Evolutionary conservation across 1,140 invertebrate genomes (phyloP).

Genomic region (Bombus balteatus): DNA sequence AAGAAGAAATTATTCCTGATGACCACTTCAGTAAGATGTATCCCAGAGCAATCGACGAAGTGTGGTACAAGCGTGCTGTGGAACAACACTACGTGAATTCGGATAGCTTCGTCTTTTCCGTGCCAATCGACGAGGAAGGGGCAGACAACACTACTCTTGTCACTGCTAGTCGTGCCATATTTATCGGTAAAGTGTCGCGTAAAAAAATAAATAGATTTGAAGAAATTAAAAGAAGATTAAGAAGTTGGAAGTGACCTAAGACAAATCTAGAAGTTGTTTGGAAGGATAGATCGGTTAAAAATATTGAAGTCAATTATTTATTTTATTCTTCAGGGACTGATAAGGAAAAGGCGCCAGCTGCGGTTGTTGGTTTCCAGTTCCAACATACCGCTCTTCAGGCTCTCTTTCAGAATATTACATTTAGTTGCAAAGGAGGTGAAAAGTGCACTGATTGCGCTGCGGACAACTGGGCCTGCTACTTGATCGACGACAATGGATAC

Average conservation of each 20-base stretch:
- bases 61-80: slow-evolving; percentile 96
- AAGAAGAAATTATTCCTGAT: slow-evolving; percentile 64
- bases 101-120: slow-evolving; percentile 93
- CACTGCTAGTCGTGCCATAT: slow-evolving; percentile 94
- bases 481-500: slow-evolving; percentile 95
- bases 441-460: slow-evolving; percentile 88
- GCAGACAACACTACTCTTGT: slow-evolving; percentile 88
- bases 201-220: not conserved
- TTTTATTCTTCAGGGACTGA: slow-evolving; percentile 79
- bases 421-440: slow-evolving; percentile 81
- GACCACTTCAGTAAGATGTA: slow-evolving; percentile 79
- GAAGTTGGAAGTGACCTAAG: not conserved
- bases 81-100: slow-evolving; percentile 92
- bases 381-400: slow-evolving; percentile 89
- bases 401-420: slow-evolving; percentile 91
- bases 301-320: not conserved
- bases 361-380: slow-evolving; percentile 96
- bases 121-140: slow-evolving; percentile 89
- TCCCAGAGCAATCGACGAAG: slow-evolving; percentile 91
- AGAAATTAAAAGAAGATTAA: not conserved
- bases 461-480: slow-evolving; percentile 90
- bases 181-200: slow-evolving; percentile 79
- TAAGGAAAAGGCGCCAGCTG: slow-evolving; percentile 88
- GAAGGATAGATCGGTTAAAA: not conserved
- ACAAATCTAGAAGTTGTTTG: too few relatives aligned